Base-by-base conservation (phyloP, 2,797 vertebrate genomes). In the Phalloptychus januarius region DNA sequence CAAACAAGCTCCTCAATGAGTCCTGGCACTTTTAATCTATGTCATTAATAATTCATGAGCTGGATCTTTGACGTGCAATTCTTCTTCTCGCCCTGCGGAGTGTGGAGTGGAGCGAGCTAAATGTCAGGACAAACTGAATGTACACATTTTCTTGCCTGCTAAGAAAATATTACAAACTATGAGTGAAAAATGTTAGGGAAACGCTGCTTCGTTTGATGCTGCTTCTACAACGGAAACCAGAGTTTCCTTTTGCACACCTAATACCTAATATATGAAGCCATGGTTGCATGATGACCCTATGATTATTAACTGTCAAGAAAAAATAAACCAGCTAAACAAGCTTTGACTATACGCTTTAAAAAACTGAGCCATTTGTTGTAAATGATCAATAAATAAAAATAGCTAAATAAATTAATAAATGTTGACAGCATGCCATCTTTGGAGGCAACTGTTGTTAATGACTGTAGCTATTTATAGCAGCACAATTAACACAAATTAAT, bases 31-130 rank as follows among this genome's bases (percentile, higher is more conserved):
- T 90, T 91, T 89, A 88, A 90, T 86, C 88, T 61, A 74, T 36
- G 82, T 82, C 76, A 86, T 94, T 94, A 95, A 93, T 95, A 94
- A 95, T 95, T 94, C 91, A 94, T 90, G 78, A 3, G 45, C 79
- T 75, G 84, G 85, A 86, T 91, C 86, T 92, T 80, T 88, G 87
- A 80, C 86, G 71, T 80, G 84, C 83, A 84, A 79, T 87, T 89
- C 75, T 83, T 88, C 84, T 80, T 83, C 42, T 56, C 1, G 72
- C 72, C 85, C 87, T 72, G 90, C 77, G 13, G 83, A 78, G 71
- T 50, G 63, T 20, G 71, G 73, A 36, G 73, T 71, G 13, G 72
- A 31, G 82, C 52, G 77, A 80, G 83, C 72, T 83, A 90, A 94
- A 94, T 94, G 93, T 94, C 93, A 94, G 82, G 82, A 76, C 82